These are phyloP conservation scores for Drosophila mettleri DNA, from an alignment of 2,888 invertebrate genomes.

Conservation along the genomic window DNA sequence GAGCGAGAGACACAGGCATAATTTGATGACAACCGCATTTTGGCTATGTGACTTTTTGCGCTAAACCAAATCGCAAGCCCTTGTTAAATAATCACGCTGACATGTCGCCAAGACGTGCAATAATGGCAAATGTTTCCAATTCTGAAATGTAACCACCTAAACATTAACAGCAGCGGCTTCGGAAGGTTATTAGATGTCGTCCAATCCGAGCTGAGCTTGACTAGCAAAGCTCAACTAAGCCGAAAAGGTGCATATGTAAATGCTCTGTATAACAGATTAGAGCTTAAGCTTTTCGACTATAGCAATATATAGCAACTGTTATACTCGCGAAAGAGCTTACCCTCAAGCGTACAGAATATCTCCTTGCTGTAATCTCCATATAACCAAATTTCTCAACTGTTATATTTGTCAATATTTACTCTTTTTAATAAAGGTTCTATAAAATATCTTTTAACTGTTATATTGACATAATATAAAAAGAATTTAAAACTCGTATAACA, in stretches of 20 bases:
- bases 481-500: not conserved
- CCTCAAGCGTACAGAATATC: not conserved
- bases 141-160: conserved; percentile 37
- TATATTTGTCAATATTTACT: no score
- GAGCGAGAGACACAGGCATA: conserved; percentile 24
- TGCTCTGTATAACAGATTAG: not conserved
- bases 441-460: not conserved
- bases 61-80: conserved; percentile 33
- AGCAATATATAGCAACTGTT: not conserved
- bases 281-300: not conserved
- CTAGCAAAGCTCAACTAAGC: not conserved
- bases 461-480: not conserved
- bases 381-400: not conserved
- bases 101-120: conserved; percentile 71
- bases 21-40: conserved; percentile 53
- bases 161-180: conserved; percentile 5
- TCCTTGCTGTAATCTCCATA: not conserved
- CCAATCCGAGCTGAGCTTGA: not conserved
- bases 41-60: conserved; percentile 63
- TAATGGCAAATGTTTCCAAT: conserved; percentile 56
- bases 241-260: not conserved
- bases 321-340: not conserved
- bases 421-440: not conserved
- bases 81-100: conserved; percentile 71
- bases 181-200: conserved; percentile 39